phyloP scores from a whole-genome alignment of 2,888 invertebrate genomes.

The Anoplius nigerrimus region DNA sequence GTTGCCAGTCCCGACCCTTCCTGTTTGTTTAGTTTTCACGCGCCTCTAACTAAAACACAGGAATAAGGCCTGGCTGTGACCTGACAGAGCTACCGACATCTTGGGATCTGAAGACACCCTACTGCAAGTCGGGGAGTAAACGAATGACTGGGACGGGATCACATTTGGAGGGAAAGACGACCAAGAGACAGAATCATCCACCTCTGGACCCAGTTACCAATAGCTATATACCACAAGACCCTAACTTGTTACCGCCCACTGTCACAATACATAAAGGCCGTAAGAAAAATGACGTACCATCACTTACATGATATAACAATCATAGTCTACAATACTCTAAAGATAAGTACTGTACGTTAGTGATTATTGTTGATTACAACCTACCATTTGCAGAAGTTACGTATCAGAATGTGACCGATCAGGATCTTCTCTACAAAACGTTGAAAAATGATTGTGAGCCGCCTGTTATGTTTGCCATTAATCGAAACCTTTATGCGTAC shows the following conservation, averaged over 20 bases:
- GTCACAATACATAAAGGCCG: conserved; percentile 77
- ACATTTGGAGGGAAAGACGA: conserved; percentile 51
- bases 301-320: no score
- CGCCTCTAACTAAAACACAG: conserved; percentile 73
- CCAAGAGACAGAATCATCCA: conserved; percentile 72
- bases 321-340: background rate
- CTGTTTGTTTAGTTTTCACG: conserved; percentile 70
- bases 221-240: conserved; percentile 78
- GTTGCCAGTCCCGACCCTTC: conserved; percentile 53
- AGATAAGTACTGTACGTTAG: background rate
- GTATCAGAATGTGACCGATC: conserved; percentile 78
- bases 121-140: conserved; percentile 69
- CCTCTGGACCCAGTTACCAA: conserved; percentile 76
- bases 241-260: conserved; percentile 78
- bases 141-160: conserved; percentile 62
- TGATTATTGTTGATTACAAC: background rate
- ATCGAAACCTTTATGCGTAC: conserved; percentile 84
- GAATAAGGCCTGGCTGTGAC: conserved; percentile 90
- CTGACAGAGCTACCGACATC: conserved; percentile 85
- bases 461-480: conserved; percentile 84
- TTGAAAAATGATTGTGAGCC: conserved; percentile 77
- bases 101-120: conserved; percentile 76
- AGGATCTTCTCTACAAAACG: conserved; percentile 77
- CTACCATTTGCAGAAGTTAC: conserved; percentile 74
- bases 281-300: no score